A percentile compares a stretch with the other conserved stretches of the same genome.
Conservation (phyloP, 2,888 invertebrate genomes). For the Drosophila cognata region DNA sequence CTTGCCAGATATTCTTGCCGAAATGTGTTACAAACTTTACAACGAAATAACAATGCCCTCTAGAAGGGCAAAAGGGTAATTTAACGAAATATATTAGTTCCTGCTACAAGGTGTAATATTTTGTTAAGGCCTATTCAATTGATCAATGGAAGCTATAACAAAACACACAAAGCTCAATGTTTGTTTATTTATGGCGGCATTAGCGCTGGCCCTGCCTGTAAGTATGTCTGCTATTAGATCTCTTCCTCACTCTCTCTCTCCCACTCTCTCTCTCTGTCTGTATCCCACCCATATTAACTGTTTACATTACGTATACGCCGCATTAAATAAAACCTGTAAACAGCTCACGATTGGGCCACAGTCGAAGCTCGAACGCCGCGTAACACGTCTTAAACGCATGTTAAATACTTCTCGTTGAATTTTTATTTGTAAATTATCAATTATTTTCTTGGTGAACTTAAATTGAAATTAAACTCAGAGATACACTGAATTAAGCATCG, state of each 20-base stretch:
- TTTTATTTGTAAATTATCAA: background rate
- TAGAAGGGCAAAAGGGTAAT: background rate
- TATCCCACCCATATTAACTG: background rate
- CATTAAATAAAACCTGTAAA: conserved; percentile 39
- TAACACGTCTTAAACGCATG: conserved; percentile 28
- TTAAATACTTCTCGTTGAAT: background rate
- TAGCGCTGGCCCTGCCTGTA: conserved; percentile 21
- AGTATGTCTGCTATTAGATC: conserved; percentile 1
- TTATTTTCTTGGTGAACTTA: background rate
- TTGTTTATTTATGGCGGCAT: conserved; percentile 52
- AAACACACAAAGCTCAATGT: conserved; percentile 42
- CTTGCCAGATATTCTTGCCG: background rate
- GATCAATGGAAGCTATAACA: conserved; percentile 26
- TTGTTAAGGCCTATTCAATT: conserved; percentile 15
- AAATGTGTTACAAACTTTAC: background rate
- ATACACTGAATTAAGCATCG: background rate
- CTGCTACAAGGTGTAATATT: conserved; percentile 4
- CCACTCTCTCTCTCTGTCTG: background rate
- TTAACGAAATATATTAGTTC: background rate
- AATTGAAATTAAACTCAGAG: background rate
- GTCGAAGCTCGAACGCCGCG: conserved; percentile 41
- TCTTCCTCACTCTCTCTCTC: conserved; percentile 3
- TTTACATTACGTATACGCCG: conserved; percentile 61
- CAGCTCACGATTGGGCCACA: conserved; percentile 22
- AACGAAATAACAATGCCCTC: background rate